Evolutionary conservation across 2,888 invertebrate species (phyloP).

Genomic region (Perizoma affinitatum): DNA sequence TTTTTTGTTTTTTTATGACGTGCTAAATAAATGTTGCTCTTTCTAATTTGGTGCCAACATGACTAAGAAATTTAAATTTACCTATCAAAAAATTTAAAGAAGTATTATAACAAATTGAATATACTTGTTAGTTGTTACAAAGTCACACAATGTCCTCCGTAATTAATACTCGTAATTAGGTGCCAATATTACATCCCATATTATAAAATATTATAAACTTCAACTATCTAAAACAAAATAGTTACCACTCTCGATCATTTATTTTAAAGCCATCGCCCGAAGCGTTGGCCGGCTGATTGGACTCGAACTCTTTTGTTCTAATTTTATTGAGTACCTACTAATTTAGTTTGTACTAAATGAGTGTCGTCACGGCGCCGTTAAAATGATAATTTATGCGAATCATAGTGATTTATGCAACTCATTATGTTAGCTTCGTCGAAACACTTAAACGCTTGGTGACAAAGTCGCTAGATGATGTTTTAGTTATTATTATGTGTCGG

Average conservation of each 20-base stretch:
- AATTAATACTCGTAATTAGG: neutral
- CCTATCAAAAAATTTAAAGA: no score
- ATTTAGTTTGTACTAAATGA: constrained; percentile 47
- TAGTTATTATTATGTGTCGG: no score
- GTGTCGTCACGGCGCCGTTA: constrained; percentile 55
- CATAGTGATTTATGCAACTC: constrained; percentile 65
- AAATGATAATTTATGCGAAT: constrained; percentile 75
- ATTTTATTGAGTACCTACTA: constrained; percentile 65
- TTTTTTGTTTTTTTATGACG: no score
- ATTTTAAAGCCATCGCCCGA: constrained; percentile 32
- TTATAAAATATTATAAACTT: no score
- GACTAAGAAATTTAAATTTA: no score
- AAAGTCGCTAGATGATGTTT: constrained; percentile 43
- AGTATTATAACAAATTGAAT: no score
- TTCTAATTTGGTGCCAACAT: no score
- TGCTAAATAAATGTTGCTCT: no score
- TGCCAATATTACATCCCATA: constrained; percentile 16
- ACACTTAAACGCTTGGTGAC: constrained; percentile 41
- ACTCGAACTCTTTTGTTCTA: constrained; percentile 62
- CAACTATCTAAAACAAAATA: constrained; percentile 14
- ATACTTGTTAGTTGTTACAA: no score
- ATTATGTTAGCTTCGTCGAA: constrained; percentile 61
- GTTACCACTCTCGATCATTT: constrained; percentile 12
- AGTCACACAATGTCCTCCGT: neutral
- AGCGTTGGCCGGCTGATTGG: constrained; percentile 44